A percentile compares a stretch with the other conserved stretches of the same genome.
Evolutionary conservation across 92 coral and sea anemone genomes (phyloP).

Genomic region (Micromussa lordhowensis): DNA sequence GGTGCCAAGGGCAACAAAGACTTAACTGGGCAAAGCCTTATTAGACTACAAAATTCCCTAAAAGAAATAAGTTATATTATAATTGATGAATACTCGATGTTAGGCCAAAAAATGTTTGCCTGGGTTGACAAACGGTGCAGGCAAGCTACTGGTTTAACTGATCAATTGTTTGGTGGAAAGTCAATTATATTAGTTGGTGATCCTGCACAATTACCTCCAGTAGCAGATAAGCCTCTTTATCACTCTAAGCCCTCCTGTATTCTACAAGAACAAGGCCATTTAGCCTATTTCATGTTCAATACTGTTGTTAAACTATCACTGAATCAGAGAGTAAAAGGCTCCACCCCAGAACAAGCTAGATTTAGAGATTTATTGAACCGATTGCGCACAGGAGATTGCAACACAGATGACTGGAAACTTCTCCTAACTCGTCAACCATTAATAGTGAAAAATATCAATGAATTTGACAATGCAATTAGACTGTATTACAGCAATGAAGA

Average conservation of each 20-base stretch:
- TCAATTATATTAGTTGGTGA: slow-evolving; percentile 15
- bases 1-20: no score
- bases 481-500: slow-evolving; percentile 47
- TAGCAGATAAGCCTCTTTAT: slow-evolving; percentile 22
- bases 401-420: slow-evolving; percentile 61
- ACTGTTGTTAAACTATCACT: no score
- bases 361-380: slow-evolving; percentile 66
- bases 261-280: slow-evolving; percentile 29
- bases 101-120: slow-evolving; percentile 67
- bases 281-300: slow-evolving; percentile 54
- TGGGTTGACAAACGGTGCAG: slow-evolving; percentile 67
- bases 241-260: slow-evolving; percentile 18
- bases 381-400: slow-evolving; percentile 59
- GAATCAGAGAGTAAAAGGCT: slow-evolving; percentile 67
- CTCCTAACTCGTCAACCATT: slow-evolving; percentile 68
- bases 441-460: slow-evolving; percentile 29
- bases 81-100: slow-evolving; percentile 75
- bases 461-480: slow-evolving; percentile 54
- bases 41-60: no score
- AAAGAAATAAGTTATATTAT: slow-evolving; percentile 53
- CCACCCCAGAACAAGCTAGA: slow-evolving; percentile 48
- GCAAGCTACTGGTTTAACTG: slow-evolving; percentile 62
- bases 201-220: slow-evolving; percentile 17
- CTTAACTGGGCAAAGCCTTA: no score
- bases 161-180: slow-evolving; percentile 45